Conservation (phyloP, 2,113 vertebrate genomes). For the Myrmophylax atrothorax region DNA sequence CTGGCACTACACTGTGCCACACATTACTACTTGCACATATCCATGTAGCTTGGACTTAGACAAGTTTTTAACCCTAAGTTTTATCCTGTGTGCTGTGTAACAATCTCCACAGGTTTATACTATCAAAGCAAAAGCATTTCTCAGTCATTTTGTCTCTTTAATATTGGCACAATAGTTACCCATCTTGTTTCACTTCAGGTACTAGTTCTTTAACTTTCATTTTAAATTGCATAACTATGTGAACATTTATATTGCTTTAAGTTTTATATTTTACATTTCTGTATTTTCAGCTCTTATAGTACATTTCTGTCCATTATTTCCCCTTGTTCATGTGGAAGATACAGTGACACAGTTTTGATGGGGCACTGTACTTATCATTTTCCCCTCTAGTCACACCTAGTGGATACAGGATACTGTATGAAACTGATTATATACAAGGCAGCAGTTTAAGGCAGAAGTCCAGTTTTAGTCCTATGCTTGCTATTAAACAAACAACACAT, state of each 20-base stretch:
- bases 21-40: neutral
- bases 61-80: neutral
- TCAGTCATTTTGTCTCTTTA: neutral
- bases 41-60: neutral
- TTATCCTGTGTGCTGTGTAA: neutral
- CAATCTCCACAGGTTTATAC: neutral
- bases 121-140: neutral
- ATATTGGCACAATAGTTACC: neutral
- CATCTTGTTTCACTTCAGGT: neutral
- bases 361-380: neutral
- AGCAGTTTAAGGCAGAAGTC: neutral
- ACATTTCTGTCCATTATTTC: neutral
- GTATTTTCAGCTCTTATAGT: neutral
- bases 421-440: neutral
- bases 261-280: neutral
- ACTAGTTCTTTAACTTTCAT: neutral
- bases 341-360: neutral
- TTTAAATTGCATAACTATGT: neutral
- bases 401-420: neutral
- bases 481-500: neutral
- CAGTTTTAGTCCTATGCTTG: neutral
- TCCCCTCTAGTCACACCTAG: neutral
- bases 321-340: neutral
- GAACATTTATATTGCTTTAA: neutral
- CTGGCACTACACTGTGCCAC: neutral